These are phyloP conservation scores for Torymus tubicola DNA, from an alignment of 2,888 invertebrate species.

Conservation along the genomic window DNA sequence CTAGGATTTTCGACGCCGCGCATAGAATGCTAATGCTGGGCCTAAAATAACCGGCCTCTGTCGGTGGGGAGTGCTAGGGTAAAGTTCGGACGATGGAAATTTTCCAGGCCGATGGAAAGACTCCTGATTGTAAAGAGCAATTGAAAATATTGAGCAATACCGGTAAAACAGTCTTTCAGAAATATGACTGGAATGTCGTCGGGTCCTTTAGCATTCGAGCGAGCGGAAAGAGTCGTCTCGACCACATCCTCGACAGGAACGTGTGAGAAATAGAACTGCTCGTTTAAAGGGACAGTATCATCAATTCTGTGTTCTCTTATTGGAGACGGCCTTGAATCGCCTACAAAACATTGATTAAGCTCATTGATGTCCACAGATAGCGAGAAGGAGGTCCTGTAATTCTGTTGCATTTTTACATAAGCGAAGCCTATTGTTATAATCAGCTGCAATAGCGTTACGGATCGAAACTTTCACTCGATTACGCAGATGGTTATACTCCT, in stretches of 20 bases:
- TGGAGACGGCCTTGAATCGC: too few relatives aligned
- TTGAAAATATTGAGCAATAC: not conserved
- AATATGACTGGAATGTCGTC: not conserved
- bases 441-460: too few relatives aligned
- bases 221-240: not conserved
- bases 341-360: too few relatives aligned
- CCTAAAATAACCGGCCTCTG: not conserved
- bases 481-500: too few relatives aligned
- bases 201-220: not conserved
- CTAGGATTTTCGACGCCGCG: not conserved
- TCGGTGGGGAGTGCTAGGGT: too few relatives aligned
- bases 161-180: not conserved
- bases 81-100: too few relatives aligned
- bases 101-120: not conserved
- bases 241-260: not conserved
- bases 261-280: not conserved
- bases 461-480: too few relatives aligned
- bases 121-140: not conserved
- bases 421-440: too few relatives aligned
- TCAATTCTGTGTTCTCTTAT: too few relatives aligned
- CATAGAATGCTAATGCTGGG: not conserved
- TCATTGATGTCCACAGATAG: too few relatives aligned
- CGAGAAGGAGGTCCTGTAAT: too few relatives aligned
- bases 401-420: too few relatives aligned
- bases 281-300: not conserved